Conservation (phyloP, 2,888 invertebrate species). For the Abrostola triplasia region DNA sequence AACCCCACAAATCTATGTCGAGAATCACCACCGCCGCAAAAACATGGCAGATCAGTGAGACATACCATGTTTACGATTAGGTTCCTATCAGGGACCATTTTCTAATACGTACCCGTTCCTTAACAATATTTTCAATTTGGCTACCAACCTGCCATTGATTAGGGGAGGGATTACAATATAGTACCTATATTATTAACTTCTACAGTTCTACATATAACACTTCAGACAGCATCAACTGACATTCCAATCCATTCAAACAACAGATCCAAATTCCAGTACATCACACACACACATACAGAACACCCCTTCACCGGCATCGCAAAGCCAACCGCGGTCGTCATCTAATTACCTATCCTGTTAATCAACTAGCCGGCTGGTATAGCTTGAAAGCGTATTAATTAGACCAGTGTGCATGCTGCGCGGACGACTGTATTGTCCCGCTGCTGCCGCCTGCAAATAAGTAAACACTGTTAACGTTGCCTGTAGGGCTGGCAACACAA, state of each 20-base stretch:
- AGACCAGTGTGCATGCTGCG: conserved; percentile 72
- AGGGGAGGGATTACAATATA: too few relatives aligned
- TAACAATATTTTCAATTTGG: too few relatives aligned
- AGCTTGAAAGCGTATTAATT: conserved; percentile 74
- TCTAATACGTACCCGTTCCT: too few relatives aligned
- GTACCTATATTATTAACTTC: too few relatives aligned
- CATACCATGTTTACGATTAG: too few relatives aligned
- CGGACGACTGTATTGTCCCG: conserved; percentile 77
- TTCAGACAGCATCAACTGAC: conserved; percentile 17
- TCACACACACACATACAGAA: conserved; percentile 15
- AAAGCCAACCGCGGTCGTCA: conserved; percentile 51
- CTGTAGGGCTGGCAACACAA: conserved; percentile 67
- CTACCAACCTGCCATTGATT: too few relatives aligned
- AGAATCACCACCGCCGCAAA: too few relatives aligned
- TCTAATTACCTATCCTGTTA: conserved; percentile 61
- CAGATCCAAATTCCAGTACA: background rate
- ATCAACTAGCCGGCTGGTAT: conserved; percentile 56
- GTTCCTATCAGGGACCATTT: too few relatives aligned
- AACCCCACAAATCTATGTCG: too few relatives aligned
- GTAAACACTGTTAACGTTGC: conserved; percentile 81
- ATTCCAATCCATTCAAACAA: background rate
- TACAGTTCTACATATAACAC: background rate
- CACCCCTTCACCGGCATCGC: conserved; percentile 13
- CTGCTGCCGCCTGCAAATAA: conserved; percentile 69
- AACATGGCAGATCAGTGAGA: too few relatives aligned